Base-by-base conservation (phyloP, 2,888 invertebrate species). In the Drosophila stalkeri region DNA sequence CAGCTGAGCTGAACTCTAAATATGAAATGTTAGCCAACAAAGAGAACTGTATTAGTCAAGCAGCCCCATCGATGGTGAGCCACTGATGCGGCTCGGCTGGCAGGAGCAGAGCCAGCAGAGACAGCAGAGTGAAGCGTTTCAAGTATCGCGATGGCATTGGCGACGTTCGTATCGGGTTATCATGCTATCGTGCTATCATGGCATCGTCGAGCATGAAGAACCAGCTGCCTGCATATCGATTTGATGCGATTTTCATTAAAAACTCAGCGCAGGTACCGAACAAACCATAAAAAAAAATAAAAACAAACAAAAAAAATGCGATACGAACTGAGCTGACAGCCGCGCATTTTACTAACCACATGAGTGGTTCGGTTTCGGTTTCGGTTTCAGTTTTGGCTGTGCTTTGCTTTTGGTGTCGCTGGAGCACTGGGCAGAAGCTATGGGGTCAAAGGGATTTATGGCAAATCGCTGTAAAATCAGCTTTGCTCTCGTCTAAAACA, bases 201-300 rank as follows among this genome's bases (percentile, higher is more conserved):
- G 33, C 35, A 54, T 37, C 51, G 33, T 49, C 33, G 27, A 23
- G 57, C 60, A 54, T 55, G 61, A 63, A 59, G 41, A 52, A 41
- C 49, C 63, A 73, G 71, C 73, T 79, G 59, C 41, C 75, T 72
- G 82, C 77, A 81, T 87, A 87, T 82, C 75, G 86, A 89, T 86
- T 87, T 77, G 88, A 86, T 85, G 81, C 72, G 85, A 82, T 86
- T 85, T 87, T 80, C 88, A 86, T 89, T 84, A 82, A 89, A 89
- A 87, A 82, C 70, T 65, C 75, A 86, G 64, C 73, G 62, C 82
- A 81, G 85, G 82, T 87, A 75, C 27, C 68, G 64, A 51, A 52
- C 62, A 72, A 82, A 57, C 73, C 64, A 73, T 60, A 54, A 47
- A 71, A 67, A 64, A 52, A 23, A n/a, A n/a, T n/a, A n/a, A n/a